Conservation (phyloP, 2,797 vertebrate genomes). For the Lacerta viridis region DNA sequence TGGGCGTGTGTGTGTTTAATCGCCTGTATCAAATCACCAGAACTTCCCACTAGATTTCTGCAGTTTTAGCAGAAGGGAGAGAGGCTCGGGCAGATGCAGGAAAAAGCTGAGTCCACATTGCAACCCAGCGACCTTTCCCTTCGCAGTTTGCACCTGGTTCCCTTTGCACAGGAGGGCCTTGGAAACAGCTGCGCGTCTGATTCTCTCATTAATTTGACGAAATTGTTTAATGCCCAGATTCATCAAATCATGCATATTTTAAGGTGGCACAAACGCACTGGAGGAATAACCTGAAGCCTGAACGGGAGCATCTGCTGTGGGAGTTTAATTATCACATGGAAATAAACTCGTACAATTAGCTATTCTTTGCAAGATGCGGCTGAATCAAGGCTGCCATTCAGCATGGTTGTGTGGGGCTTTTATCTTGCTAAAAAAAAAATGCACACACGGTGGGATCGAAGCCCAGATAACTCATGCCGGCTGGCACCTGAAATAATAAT, state of each 20-base stretch:
- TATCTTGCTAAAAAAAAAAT: neutral
- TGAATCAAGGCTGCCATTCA: no score
- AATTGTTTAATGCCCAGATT: slow-evolving; percentile 5
- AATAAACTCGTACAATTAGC: neutral
- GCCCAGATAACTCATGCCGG: neutral
- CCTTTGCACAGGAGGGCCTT: neutral
- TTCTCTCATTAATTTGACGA: slow-evolving; percentile 15
- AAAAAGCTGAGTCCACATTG: neutral
- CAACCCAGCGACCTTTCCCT: neutral
- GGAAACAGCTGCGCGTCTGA: neutral
- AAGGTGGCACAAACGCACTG: neutral
- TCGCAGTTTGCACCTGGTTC: neutral
- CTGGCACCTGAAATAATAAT: no score
- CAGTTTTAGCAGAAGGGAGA: neutral
- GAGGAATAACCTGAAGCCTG: neutral
- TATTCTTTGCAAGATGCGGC: neutral
- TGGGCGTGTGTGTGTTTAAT: neutral
- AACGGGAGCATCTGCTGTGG: neutral
- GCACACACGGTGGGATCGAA: neutral
- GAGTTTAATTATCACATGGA: neutral
- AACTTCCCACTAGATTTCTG: neutral
- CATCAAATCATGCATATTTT: slow-evolving; percentile 7
- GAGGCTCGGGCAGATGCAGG: no score
- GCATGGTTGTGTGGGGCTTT: neutral
- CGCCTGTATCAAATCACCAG: neutral